phyloP scores from a whole-genome alignment of 2,888 invertebrate genomes.

The Eutolmus rufibarbis region DNA sequence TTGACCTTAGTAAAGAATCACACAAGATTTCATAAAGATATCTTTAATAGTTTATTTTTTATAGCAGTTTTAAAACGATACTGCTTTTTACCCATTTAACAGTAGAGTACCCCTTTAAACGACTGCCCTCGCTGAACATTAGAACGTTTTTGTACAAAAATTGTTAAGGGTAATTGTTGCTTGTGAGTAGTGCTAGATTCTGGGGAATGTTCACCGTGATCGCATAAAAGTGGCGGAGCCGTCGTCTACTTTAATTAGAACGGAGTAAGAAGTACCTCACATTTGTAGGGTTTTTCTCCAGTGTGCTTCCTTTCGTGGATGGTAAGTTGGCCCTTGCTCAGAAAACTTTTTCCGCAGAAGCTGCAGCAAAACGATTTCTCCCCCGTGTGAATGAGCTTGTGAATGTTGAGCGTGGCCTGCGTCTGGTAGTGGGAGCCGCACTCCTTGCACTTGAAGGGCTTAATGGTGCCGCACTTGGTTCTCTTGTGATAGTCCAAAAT shows the following conservation, averaged over 20 bases:
- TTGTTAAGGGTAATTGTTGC: too few species aligned
- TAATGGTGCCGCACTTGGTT: conserved; percentile 63
- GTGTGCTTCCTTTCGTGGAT: conserved; percentile 58
- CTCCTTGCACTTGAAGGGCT: conserved; percentile 60
- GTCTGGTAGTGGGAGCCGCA: conserved; percentile 56
- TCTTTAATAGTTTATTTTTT: too few species aligned
- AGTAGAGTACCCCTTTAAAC: too few species aligned
- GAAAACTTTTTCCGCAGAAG: conserved; percentile 57
- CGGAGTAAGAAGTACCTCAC: conserved; percentile 53
- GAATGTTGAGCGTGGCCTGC: conserved; percentile 55
- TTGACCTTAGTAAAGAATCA: too few species aligned
- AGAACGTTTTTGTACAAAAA: too few species aligned
- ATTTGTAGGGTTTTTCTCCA: conserved; percentile 56
- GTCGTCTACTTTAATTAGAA: neutral
- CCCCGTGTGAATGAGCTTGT: conserved; percentile 55
- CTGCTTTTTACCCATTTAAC: too few species aligned
- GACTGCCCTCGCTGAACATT: too few species aligned
- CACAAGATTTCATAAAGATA: too few species aligned
- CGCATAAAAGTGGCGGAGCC: too few species aligned
- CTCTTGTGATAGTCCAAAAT: conserved; percentile 57
- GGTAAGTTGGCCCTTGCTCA: conserved; percentile 54
- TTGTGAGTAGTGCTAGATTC: too few species aligned
- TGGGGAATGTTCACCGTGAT: too few species aligned
- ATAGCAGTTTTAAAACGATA: too few species aligned
- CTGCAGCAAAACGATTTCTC: conserved; percentile 57